Conservation (phyloP, 2,888 invertebrate species). For the Trichopoda pennipes region DNA sequence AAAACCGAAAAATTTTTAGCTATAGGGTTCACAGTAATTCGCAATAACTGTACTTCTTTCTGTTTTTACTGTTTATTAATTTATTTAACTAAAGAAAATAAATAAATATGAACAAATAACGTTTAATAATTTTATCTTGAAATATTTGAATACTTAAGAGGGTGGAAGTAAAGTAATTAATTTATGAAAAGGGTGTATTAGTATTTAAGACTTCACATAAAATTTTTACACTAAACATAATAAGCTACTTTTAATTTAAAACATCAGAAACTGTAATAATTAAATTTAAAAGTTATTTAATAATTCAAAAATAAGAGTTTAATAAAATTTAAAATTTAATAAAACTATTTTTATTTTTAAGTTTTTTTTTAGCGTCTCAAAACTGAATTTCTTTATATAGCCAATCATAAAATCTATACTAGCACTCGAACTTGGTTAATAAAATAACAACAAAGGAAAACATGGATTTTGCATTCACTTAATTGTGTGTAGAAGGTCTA, state of each 20-base stretch:
- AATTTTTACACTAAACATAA: constrained; percentile 1
- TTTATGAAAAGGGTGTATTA: constrained; percentile 2
- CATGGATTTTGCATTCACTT: constrained; percentile 78
- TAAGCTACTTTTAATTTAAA: not conserved
- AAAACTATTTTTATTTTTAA: not conserved
- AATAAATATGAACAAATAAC: constrained; percentile 46
- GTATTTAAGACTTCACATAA: not conserved
- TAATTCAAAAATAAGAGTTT: too few relatives aligned
- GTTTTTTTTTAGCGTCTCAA: not conserved
- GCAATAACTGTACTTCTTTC: not conserved
- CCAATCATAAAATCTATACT: not conserved
- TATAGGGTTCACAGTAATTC: not conserved
- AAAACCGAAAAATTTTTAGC: too few relatives aligned
- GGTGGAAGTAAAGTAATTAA: constrained; percentile 41
- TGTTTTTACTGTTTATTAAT: not conserved
- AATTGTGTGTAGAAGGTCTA: constrained; percentile 70
- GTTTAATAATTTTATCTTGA: constrained; percentile 26
- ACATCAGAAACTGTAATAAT: not conserved
- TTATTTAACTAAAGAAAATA: constrained; percentile 11
- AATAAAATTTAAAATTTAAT: too few relatives aligned
- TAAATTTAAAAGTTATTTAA: not conserved
- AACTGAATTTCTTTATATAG: not conserved
- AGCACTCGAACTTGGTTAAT: not conserved
- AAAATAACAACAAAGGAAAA: constrained; percentile 66
- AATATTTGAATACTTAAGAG: constrained; percentile 45